A percentile compares a stretch with the other conserved stretches of the same genome.
Evolutionary conservation across 2,888 invertebrate species (phyloP).

Genomic region (Rhaphigaster nebulosa): DNA sequence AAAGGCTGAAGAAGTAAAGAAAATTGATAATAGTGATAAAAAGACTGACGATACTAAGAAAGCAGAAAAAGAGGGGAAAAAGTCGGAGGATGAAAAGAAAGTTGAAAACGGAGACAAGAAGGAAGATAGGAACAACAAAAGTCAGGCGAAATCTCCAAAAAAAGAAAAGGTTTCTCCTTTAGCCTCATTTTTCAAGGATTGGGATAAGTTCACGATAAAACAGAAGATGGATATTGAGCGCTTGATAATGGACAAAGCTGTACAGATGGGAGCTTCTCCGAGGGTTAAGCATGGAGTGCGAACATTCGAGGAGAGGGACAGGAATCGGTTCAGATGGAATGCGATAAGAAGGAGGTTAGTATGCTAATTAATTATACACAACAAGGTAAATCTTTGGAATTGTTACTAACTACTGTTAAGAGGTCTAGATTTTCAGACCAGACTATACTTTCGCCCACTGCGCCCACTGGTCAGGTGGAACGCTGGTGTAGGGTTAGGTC

Average conservation of each 20-base stretch:
- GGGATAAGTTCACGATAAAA: not conserved
- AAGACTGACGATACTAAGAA: not conserved
- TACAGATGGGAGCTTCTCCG: not conserved
- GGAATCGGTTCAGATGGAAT: not conserved
- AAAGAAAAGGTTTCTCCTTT: not conserved
- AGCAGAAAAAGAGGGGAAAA: not conserved
- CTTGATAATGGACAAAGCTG: not conserved
- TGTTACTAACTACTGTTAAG: too few species aligned
- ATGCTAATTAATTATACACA: too few species aligned
- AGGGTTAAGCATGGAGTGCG: not conserved
- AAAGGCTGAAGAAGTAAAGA: not conserved
- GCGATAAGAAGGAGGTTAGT: not conserved
- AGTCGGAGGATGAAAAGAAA: not conserved
- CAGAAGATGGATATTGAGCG: not conserved
- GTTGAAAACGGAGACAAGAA: not conserved
- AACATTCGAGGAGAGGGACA: not conserved
- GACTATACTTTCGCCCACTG: too few species aligned
- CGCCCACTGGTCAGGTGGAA: too few species aligned
- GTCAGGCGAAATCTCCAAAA: not conserved
- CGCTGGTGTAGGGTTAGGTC: too few species aligned
- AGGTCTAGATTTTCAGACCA: too few species aligned
- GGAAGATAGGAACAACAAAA: not conserved
- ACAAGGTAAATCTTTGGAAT: too few species aligned
- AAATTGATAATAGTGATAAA: not conserved
- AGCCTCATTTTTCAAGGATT: conserved; percentile 3